phyloP scores from a whole-genome alignment of 2,113 vertebrate species.

The Tamias sibiricus region DNA sequence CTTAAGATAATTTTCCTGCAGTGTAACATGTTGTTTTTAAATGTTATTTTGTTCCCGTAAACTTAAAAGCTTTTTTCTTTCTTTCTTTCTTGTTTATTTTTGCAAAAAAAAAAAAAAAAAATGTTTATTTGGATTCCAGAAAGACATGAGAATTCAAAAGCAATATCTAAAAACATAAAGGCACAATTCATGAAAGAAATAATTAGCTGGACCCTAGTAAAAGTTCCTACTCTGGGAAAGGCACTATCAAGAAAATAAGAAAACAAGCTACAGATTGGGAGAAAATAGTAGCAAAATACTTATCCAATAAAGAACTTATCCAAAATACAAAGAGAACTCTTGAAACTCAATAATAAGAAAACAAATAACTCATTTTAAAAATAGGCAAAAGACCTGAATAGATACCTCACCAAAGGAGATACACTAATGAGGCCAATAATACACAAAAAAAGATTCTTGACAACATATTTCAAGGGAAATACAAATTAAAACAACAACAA shows the following conservation, averaged over 20 bases:
- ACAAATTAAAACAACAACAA: too few species aligned
- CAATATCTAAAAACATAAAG: neutral
- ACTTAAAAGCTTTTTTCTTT: neutral
- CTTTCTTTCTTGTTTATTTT: too few species aligned
- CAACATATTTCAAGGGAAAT: too few species aligned
- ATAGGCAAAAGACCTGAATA: neutral
- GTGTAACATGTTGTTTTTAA: neutral
- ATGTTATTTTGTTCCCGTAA: slow-evolving; percentile 2
- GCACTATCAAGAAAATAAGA: neutral
- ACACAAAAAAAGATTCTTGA: too few species aligned
- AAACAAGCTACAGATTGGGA: neutral
- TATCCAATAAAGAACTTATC: neutral
- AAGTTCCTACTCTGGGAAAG: neutral
- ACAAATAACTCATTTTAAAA: neutral
- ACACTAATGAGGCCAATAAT: too few species aligned
- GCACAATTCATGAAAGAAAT: neutral
- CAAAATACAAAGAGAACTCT: neutral
- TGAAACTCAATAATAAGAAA: neutral
- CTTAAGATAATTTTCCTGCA: slow-evolving; percentile 46
- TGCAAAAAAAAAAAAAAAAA: neutral
- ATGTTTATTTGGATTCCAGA: neutral
- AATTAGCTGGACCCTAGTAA: too few species aligned
- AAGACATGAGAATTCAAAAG: neutral
- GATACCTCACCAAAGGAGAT: neutral
- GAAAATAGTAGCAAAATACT: neutral